Evolutionary conservation across 2,113 vertebrate species (phyloP).

Genomic region (Platysternon megacephalum): DNA sequence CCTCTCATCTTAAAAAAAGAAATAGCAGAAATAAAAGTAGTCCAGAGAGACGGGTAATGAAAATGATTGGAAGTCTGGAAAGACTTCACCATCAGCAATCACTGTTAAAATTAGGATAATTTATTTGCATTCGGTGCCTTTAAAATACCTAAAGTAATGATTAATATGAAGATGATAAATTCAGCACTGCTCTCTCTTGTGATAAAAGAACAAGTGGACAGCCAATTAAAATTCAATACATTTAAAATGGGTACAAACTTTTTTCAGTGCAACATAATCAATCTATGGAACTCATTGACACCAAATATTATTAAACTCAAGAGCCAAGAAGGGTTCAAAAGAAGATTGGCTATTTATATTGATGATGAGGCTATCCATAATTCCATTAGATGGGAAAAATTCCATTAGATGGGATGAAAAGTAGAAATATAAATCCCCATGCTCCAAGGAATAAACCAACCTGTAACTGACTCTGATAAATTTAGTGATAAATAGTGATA

Average conservation of each 20-base stretch:
- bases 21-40: neutral
- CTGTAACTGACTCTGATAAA: neutral
- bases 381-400: neutral
- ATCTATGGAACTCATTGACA: neutral
- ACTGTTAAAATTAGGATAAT: neutral
- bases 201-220: neutral
- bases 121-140: neutral
- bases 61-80: neutral
- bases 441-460: neutral
- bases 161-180: neutral
- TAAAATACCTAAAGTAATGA: neutral
- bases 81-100: rapidly evolving
- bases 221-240: neutral
- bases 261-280: neutral
- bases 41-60: neutral
- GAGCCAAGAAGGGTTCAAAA: neutral
- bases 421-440: neutral
- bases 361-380: neutral
- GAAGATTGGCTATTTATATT: neutral
- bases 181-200: neutral
- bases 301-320: neutral
- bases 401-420: neutral
- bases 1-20: neutral
- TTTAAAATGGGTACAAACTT: neutral
- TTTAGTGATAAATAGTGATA: neutral